Evolutionary conservation across 2,888 invertebrate genomes (phyloP), one percentile per base, ranked within the genome.

Genomic region (Troides oblongomaculatus): DNA sequence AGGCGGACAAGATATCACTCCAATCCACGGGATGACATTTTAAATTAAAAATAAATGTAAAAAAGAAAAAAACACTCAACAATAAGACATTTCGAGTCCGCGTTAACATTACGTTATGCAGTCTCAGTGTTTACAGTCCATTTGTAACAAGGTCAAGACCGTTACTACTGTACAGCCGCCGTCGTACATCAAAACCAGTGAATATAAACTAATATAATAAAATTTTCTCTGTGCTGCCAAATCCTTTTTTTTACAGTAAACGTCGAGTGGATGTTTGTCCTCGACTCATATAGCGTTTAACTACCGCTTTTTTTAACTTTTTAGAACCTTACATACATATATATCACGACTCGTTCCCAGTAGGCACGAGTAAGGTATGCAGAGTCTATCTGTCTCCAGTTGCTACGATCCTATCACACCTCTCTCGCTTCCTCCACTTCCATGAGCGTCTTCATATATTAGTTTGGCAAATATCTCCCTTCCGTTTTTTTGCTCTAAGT

Each of bases 141-240:
- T 70, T 62, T 53, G 46, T 39, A 66, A 70, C 70, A 70, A 70
- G 66, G 63, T 59, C 70, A 66, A 59, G 66, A 63, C 66, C 63
- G 23, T 65, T 18, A 65, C 23, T 46, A 23, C 46, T 25, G 43
- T 62, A 23, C 57, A 46, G n/a, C 25, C 62, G 23, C 23, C 63
- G 63, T 60, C 59, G 50, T 46, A 60, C 43, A 66, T 66, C 58
- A 63, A 39, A 62, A 70, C 58, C 59, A 63, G 58, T 66, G 63
- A 56, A 66, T 63, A 70, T 63, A 60, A 66, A 62, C 66, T 66
- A 18, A 62, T 56, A 17, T 66, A 63, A 63, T 60, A 21, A 63
- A 66, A 59, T 62, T 65, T 58, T 12, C 57, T 57, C 50, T 12
- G 62, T 30, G 69, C 58, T 70, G 69, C 70, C 70, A 70, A 70